These are phyloP conservation scores for Tapirus terrestris DNA, from an alignment of 2,113 vertebrate species.

Conservation along the genomic window DNA sequence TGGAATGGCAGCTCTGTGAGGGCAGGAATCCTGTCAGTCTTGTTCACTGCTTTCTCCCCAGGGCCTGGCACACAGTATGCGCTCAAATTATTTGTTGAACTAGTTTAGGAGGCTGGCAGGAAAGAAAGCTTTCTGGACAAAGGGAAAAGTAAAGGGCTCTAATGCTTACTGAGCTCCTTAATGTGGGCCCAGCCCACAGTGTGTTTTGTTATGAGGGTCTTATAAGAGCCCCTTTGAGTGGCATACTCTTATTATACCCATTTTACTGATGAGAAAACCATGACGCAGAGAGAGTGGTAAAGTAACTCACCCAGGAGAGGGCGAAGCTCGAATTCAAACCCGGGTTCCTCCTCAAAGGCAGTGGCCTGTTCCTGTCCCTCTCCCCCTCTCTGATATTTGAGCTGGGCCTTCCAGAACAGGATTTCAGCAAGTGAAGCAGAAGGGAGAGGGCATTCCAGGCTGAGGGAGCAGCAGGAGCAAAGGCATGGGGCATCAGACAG, in stretches of 20 bases:
- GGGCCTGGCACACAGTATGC: not conserved
- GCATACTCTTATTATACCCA: not conserved
- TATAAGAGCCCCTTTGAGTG: not conserved
- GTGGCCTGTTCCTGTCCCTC: not conserved
- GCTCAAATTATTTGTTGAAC: not conserved
- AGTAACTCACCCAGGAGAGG: not conserved
- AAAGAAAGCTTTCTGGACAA: not conserved
- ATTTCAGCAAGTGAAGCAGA: conserved; percentile 38
- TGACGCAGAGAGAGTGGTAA: not conserved
- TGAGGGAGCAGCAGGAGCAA: not conserved
- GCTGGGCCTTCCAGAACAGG: not conserved
- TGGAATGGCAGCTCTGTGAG: not conserved
- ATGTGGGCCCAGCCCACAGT: not conserved
- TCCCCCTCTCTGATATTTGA: not conserved
- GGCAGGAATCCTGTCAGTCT: not conserved
- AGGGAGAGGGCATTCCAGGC: not conserved
- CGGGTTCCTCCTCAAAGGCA: not conserved
- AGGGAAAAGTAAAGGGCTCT: not conserved
- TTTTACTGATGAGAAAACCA: not conserved
- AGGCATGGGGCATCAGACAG: not conserved
- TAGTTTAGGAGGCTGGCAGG: not conserved
- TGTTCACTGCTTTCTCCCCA: not conserved
- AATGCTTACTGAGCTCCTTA: not conserved
- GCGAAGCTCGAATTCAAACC: not conserved
- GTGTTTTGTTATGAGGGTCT: not conserved